Base-by-base conservation (phyloP, 2,888 invertebrate species). In the Rhagium mordax region DNA sequence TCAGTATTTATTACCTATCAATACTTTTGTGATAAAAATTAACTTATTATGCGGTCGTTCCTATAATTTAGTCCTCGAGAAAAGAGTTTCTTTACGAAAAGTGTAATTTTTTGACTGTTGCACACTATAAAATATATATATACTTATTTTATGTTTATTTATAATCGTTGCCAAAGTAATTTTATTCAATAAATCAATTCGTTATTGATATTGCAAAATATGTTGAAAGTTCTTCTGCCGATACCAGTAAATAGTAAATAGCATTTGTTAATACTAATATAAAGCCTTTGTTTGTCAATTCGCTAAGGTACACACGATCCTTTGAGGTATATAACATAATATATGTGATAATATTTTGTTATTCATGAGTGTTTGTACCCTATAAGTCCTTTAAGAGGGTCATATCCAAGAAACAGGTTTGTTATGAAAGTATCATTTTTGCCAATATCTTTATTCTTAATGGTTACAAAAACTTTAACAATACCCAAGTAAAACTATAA, bases 21-120 rank as follows among this genome's bases (percentile, higher is more conserved):
- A 79, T 78, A 81, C 71, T 57, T 81, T 81, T 85, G 85, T 85
- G 85, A 85, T 85, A 85, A 78, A 80, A 79, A 79, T 77, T 82
- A 84, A 84, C 83, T 84, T 83, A 84, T 84, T 83, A 74, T 79
- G 82, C 79, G 83, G 83, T 83, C 82, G 84, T 85, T 85, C 84
- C 83, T 83, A 84, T 80, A 74, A 74, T 77, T 77, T 78, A 78
- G 71, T 76, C 73, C 70, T 73, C 71, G 70, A 71, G 64, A 33
- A n/a, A 21, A 20, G 64, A 65, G 48, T 47, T 20, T 65, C 33
- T 57, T 41, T 55, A 20, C 29, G 41, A 68, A 53, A 70, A 57
- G 70, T 51, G 62, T 62, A 66, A 49, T 74, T 72, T 66, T 62
- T 68, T 68, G 78, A 78, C 76, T 75, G 72, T 79, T 77, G 69